phyloP scores from a whole-genome alignment of 2,888 invertebrate genomes.

The Lamellibrachia satsuma region DNA sequence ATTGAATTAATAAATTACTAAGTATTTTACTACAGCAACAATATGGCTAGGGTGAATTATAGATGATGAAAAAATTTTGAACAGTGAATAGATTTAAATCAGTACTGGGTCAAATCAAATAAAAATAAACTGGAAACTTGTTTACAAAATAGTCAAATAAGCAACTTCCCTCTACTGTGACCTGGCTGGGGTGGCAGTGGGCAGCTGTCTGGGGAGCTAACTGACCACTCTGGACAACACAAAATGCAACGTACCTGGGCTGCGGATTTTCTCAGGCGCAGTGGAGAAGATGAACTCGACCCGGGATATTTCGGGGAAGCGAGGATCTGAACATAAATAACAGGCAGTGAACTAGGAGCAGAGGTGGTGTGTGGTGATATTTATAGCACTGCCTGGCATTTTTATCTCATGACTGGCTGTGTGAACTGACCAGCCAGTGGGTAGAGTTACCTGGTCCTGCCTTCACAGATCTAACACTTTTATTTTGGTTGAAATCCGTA shows the following conservation, averaged over 20 bases:
- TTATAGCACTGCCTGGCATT: not conserved
- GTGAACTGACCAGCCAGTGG: not conserved
- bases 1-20: too few relatives aligned
- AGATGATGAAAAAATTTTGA: too few relatives aligned
- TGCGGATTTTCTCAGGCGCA: conserved; percentile 46
- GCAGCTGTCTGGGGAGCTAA: not conserved
- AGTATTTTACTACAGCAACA: too few relatives aligned
- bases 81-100: too few relatives aligned
- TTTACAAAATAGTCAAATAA: conserved; percentile 6
- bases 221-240: not conserved
- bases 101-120: not conserved
- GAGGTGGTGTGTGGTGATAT: not conserved
- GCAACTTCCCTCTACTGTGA: not conserved
- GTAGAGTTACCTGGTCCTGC: not conserved
- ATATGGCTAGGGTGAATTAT: too few relatives aligned
- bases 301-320: conserved; percentile 85
- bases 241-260: not conserved
- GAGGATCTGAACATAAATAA: conserved; percentile 72
- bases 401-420: not conserved
- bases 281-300: conserved; percentile 83
- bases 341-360: not conserved
- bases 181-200: not conserved
- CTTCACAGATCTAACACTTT: too few relatives aligned
- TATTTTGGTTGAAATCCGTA: too few relatives aligned
- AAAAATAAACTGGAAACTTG: not conserved